A percentile compares a stretch with the other conserved stretches of the same genome.
These are phyloP conservation scores for Drosophila sechellia DNA, from an alignment of 1,140 invertebrate genomes.

Conservation along the genomic window DNA sequence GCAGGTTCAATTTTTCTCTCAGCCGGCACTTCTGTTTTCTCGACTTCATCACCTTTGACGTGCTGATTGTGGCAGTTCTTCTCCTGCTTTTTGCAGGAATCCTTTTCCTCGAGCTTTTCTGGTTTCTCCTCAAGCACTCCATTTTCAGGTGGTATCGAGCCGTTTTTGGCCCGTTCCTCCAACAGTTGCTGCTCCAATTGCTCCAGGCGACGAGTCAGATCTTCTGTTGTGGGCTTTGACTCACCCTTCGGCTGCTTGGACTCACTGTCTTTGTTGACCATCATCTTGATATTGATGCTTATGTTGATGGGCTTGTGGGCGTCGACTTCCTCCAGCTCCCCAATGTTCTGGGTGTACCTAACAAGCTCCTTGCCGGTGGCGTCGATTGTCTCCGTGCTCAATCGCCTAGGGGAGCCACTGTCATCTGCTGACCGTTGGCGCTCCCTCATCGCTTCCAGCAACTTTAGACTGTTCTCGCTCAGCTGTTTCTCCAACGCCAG, in stretches of 20 bases:
- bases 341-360: constrained; percentile 67
- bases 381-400: constrained; percentile 64
- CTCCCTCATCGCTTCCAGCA: constrained; percentile 65
- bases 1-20: constrained; percentile 36
- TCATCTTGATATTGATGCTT: constrained; percentile 81
- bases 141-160: constrained; percentile 5
- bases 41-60: constrained; percentile 52
- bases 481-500: constrained; percentile 75
- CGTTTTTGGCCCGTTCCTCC: constrained; percentile 63
- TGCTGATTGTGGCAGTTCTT: constrained; percentile 60
- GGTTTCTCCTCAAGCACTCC: neutral
- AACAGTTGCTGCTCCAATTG: constrained; percentile 61
- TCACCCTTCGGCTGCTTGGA: constrained; percentile 33
- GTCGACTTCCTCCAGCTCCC: constrained; percentile 68
- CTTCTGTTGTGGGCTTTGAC: constrained; percentile 52
- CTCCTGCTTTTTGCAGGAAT: constrained; percentile 37
- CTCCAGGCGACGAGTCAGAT: constrained; percentile 60
- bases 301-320: constrained; percentile 75
- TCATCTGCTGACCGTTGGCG: constrained; percentile 35
- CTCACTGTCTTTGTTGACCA: constrained; percentile 68
- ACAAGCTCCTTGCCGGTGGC: constrained; percentile 77
- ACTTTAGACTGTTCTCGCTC: constrained; percentile 75
- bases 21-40: constrained; percentile 30
- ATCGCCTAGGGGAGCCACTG: constrained; percentile 26
- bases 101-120: constrained; percentile 25